phyloP scores from a whole-genome alignment of 2,797 vertebrate genomes.

The Esox lucius region DNA sequence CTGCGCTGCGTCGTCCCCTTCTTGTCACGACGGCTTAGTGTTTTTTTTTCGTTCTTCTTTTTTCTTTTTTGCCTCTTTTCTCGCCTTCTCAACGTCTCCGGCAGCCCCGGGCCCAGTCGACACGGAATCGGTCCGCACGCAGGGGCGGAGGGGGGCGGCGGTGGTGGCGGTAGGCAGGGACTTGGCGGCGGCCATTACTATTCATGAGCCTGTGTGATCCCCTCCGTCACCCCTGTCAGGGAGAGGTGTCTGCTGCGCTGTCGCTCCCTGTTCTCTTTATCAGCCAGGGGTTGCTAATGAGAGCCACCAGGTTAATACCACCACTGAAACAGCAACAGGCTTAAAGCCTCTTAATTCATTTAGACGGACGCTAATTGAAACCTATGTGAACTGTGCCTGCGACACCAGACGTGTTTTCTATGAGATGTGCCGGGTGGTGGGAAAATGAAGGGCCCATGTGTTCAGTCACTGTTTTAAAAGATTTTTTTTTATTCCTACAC shows the following conservation, averaged over 20 bases:
- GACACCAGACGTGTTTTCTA: constrained; percentile 61
- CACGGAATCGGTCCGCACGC: constrained; percentile 69
- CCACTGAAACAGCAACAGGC: constrained; percentile 66
- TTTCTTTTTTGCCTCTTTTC: constrained; percentile 21
- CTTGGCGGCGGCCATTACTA: constrained; percentile 73
- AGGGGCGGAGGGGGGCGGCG: constrained; percentile 49
- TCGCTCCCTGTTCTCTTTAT: constrained; percentile 70
- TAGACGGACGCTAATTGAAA: constrained; percentile 72
- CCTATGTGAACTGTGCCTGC: constrained; percentile 64
- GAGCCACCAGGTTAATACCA: constrained; percentile 76
- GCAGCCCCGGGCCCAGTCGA: constrained; percentile 69
- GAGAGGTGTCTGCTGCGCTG: constrained; percentile 66
- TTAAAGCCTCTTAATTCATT: constrained; percentile 77
- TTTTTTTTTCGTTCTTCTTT: constrained; percentile 11
- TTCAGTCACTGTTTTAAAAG: constrained; percentile 45
- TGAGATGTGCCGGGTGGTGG: constrained; percentile 23
- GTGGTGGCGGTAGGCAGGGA: constrained; percentile 19
- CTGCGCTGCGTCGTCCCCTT: constrained; percentile 70
- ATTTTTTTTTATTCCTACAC: not conserved
- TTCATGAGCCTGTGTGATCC: constrained; percentile 74
- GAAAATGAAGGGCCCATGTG: constrained; percentile 25
- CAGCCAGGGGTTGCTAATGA: constrained; percentile 76
- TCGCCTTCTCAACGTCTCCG: constrained; percentile 64
- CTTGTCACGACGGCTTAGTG: constrained; percentile 51
- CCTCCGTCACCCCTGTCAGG: constrained; percentile 74